Conservation (phyloP, 2,113 vertebrate genomes). For the Campylomormyrus numenius region DNA sequence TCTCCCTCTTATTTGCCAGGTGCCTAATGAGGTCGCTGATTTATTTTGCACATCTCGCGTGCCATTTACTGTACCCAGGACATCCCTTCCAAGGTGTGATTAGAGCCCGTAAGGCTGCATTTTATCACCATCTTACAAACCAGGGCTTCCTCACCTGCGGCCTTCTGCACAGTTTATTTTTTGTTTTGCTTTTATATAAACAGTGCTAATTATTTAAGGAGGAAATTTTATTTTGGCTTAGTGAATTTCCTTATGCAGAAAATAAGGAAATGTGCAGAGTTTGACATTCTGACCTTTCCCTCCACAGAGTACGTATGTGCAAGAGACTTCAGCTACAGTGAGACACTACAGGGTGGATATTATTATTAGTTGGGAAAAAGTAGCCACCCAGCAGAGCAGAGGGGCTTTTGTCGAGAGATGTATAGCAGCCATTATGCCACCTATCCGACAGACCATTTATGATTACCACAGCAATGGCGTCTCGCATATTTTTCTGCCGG, state of each 20-base stretch:
- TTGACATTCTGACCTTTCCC: not conserved
- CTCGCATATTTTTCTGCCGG: constrained; percentile 62
- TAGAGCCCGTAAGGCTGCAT: constrained; percentile 2
- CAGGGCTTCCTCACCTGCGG: not conserved
- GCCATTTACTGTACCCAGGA: constrained; percentile 13
- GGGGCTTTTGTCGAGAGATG: constrained; percentile 70
- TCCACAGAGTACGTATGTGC: not conserved
- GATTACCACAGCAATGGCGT: constrained; percentile 95
- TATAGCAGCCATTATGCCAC: constrained; percentile 79
- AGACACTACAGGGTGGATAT: not conserved
- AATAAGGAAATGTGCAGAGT: not conserved
- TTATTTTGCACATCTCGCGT: constrained; percentile 21
- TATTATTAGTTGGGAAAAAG: constrained; percentile 17
- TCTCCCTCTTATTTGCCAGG: not conserved
- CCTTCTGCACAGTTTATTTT: not conserved
- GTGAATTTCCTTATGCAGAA: not conserved
- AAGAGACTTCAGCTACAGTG: not conserved
- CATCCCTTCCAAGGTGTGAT: constrained; percentile 15
- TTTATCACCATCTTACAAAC: constrained; percentile 16
- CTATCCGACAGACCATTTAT: constrained; percentile 85
- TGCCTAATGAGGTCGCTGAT: constrained; percentile 28
- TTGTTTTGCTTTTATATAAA: not conserved
- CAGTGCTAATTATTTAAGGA: not conserved
- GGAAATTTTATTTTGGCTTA: not conserved
- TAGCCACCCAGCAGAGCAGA: constrained; percentile 50